These are phyloP conservation scores for Nasonia giraulti DNA, from an alignment of 1,140 invertebrate genomes.

Conservation along the genomic window DNA sequence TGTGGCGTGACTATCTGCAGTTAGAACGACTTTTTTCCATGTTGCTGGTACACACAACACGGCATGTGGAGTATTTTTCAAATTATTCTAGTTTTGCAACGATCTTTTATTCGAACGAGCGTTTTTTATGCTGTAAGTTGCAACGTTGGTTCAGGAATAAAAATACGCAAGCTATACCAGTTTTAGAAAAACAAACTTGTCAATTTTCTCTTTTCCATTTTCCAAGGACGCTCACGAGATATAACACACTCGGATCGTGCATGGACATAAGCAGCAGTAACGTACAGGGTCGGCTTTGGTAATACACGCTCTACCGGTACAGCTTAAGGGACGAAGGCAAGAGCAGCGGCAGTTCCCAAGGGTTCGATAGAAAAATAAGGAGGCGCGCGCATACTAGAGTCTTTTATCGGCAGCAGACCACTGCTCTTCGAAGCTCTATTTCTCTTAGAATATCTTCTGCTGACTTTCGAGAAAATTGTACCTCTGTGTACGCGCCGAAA, in stretches of 20 bases:
- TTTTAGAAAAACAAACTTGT: no score
- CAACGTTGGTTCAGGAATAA: no score
- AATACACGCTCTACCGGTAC: background rate
- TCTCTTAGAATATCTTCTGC: slow-evolving; percentile 5
- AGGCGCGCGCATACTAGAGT: slow-evolving; percentile 31
- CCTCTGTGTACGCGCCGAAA: background rate
- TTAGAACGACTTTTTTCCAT: no score
- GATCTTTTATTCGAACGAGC: no score
- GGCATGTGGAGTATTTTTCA: no score
- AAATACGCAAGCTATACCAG: no score
- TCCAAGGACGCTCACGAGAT: background rate
- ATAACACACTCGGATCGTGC: slow-evolving; percentile 1
- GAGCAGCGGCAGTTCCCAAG: background rate
- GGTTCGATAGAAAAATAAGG: slow-evolving; percentile 43
- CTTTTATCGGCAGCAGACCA: slow-evolving; percentile 55
- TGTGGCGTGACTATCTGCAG: no score
- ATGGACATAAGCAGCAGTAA: slow-evolving; percentile 5
- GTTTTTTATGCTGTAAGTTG: no score
- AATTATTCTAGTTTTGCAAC: no score
- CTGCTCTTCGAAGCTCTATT: background rate
- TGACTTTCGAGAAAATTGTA: slow-evolving; percentile 13
- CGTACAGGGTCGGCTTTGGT: background rate
- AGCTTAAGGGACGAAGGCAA: background rate
- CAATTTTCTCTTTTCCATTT: background rate
- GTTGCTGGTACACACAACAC: no score